Conservation (phyloP, 2,888 invertebrate species). For the Tigriopus californicus region DNA sequence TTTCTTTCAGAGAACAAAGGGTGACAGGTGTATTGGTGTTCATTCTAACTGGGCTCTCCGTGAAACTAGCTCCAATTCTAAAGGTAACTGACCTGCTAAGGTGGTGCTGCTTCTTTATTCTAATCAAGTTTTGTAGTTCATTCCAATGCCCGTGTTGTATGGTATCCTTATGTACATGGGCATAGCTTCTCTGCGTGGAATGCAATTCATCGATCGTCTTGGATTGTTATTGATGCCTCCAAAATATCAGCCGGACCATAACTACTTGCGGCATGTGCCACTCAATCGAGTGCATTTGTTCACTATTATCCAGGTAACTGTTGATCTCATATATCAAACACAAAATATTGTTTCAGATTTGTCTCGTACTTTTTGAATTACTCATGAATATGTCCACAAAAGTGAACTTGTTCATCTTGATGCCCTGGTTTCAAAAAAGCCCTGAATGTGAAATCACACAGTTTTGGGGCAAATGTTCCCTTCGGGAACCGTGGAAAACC, state of each 20-base stretch:
- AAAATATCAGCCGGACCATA: constrained; percentile 94
- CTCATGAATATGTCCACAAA: too few relatives aligned
- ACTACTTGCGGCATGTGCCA: constrained; percentile 75
- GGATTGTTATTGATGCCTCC: constrained; percentile 92
- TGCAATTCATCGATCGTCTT: constrained; percentile 76
- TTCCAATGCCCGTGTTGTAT: constrained; percentile 85
- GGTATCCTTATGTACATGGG: constrained; percentile 97
- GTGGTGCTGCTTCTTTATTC: not conserved
- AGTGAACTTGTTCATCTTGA: too few relatives aligned
- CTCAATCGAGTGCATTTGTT: constrained; percentile 32
- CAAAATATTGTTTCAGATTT: too few relatives aligned
- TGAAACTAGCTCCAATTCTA: constrained; percentile 68
- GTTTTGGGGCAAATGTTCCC: too few relatives aligned
- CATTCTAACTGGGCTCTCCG: constrained; percentile 78
- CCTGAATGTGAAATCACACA: too few relatives aligned
- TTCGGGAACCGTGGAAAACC: too few relatives aligned
- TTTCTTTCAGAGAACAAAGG: constrained; percentile 52
- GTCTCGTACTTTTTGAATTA: too few relatives aligned
- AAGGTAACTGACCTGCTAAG: constrained; percentile 26
- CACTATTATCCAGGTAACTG: constrained; percentile 32
- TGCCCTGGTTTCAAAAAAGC: too few relatives aligned
- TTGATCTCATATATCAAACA: too few relatives aligned
- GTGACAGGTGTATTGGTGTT: constrained; percentile 82
- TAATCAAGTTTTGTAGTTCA: constrained; percentile 32
- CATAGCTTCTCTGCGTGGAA: constrained; percentile 75